phyloP scores from a whole-genome alignment of 2,797 vertebrate species.

The Ctenosaura bakeri region DNA sequence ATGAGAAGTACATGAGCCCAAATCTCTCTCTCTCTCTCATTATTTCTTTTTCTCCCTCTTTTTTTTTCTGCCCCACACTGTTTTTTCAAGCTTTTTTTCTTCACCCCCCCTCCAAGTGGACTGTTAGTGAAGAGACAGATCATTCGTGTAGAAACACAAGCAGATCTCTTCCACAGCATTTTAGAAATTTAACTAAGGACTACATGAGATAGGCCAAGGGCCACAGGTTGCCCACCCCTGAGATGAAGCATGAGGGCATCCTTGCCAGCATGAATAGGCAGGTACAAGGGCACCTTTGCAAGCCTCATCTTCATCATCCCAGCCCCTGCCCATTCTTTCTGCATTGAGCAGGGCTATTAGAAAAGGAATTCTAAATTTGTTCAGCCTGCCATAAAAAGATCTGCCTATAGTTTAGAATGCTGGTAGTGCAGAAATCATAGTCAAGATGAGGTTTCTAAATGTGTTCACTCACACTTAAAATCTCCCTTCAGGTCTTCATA shows the following conservation, averaged over 20 bases:
- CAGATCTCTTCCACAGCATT: neutral
- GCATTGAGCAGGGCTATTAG: neutral
- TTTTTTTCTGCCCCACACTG: neutral
- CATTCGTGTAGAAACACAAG: neutral
- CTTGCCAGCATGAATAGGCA: too few relatives aligned
- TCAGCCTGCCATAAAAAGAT: neutral
- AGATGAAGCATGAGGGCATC: too few relatives aligned
- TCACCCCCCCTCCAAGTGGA: neutral
- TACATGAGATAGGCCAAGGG: neutral
- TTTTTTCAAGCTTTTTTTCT: neutral
- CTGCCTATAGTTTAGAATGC: neutral
- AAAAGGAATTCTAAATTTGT: neutral
- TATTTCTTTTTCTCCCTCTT: neutral
- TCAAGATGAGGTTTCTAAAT: neutral
- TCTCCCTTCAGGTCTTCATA: too few relatives aligned
- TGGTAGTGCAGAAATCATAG: neutral
- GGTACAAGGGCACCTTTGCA: neutral
- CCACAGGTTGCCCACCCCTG: too few relatives aligned
- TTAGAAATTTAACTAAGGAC: neutral
- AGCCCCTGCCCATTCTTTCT: neutral
- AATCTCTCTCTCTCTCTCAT: neutral
- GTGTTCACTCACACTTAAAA: neutral
- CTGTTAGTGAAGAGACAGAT: neutral
- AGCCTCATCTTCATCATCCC: neutral
- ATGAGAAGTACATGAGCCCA: neutral